These are phyloP conservation scores for Ciconia boyciana DNA, from an alignment of 2,113 vertebrate species.

Conservation along the genomic window DNA sequence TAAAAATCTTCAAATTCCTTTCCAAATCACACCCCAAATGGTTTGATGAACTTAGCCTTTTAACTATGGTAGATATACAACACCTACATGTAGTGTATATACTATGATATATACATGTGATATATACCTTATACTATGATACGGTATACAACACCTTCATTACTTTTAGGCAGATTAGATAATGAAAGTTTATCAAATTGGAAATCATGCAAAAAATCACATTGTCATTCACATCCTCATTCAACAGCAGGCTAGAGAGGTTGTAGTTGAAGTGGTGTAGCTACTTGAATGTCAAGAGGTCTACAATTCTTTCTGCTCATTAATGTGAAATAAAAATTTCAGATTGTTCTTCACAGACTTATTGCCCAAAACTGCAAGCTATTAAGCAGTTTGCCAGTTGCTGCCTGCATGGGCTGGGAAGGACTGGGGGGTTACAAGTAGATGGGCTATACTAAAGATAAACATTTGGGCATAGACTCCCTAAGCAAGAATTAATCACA, in stretches of 20 bases:
- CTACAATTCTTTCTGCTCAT: not conserved
- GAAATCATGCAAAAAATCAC: not conserved
- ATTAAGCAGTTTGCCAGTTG: not conserved
- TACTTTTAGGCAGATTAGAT: not conserved
- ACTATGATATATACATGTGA: not conserved
- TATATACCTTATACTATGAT: not conserved
- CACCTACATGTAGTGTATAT: not conserved
- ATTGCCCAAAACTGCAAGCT: not conserved
- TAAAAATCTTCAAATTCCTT: not conserved
- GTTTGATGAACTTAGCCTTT: not conserved
- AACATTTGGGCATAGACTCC: not conserved
- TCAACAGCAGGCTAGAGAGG: not conserved
- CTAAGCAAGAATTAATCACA: not conserved
- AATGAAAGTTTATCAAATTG: not conserved
- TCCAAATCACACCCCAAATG: not conserved
- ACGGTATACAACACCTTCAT: not conserved
- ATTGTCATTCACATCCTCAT: not conserved
- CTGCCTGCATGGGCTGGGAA: not conserved
- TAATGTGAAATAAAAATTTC: not conserved
- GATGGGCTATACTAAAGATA: not conserved
- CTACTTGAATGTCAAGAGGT: not conserved
- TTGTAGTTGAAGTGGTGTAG: not conserved
- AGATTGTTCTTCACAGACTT: not conserved
- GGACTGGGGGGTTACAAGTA: not conserved
- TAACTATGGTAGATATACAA: not conserved